Evolutionary conservation across 2,888 invertebrate genomes (phyloP).

Genomic region (Scaptodrosophila latifasciaeformis): DNA sequence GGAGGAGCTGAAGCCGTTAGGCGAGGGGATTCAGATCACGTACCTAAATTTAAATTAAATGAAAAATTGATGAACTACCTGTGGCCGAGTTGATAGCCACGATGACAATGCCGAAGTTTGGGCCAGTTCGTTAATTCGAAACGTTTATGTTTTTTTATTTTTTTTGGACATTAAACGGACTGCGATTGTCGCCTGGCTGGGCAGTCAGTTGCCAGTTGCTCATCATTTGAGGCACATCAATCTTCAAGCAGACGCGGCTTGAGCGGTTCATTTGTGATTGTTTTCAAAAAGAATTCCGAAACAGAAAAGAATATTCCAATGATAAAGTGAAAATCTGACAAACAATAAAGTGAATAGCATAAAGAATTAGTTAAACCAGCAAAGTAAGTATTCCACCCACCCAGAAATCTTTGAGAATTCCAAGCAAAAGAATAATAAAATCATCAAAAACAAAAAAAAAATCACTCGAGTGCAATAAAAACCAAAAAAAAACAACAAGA

Average conservation of each 20-base stretch:
- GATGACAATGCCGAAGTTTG: neutral
- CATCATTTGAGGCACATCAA: neutral
- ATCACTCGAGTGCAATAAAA: conserved; percentile 9
- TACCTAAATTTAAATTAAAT: conserved; percentile 64
- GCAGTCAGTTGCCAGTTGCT: conserved; percentile 29
- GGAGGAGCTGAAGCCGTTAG: too few relatives aligned
- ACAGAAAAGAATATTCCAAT: too few relatives aligned
- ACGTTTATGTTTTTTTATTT: conserved; percentile 39
- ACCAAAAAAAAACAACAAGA: neutral
- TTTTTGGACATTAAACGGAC: conserved; percentile 59
- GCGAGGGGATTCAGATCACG: too few relatives aligned
- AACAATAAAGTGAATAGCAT: too few relatives aligned
- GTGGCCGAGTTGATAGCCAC: conserved; percentile 1
- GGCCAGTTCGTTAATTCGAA: conserved; percentile 19
- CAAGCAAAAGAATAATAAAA: conserved; percentile 15
- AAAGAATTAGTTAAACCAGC: too few relatives aligned
- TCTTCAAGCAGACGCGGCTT: neutral
- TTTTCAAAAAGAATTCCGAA: too few relatives aligned
- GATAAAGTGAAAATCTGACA: too few relatives aligned
- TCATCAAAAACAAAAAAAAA: conserved; percentile 4
- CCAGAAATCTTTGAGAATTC: conserved; percentile 22
- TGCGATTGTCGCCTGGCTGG: conserved; percentile 41
- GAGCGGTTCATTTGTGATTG: too few relatives aligned
- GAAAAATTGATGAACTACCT: conserved; percentile 64
- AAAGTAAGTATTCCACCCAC: too few relatives aligned